These are phyloP conservation scores for Leucophora obtusa DNA, from an alignment of 2,888 invertebrate species.

Conservation along the genomic window DNA sequence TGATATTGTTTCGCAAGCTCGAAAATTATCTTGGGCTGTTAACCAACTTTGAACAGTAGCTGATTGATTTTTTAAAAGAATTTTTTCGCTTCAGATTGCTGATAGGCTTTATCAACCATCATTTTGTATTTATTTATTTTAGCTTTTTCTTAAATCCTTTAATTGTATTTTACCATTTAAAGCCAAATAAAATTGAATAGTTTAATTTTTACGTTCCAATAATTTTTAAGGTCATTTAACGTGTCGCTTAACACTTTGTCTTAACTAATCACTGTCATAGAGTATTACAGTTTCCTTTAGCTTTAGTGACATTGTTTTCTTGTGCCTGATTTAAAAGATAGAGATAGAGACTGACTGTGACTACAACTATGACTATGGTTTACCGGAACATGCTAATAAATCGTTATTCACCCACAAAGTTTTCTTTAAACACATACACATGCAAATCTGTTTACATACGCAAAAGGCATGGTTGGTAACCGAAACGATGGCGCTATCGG, in stretches of 20 bases:
- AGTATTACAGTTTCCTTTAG: conserved; percentile 23
- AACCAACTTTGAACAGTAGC: too few relatives aligned
- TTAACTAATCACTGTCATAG: conserved; percentile 57
- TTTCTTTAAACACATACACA: conserved; percentile 17
- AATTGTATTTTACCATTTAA: background rate
- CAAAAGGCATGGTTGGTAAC: too few relatives aligned
- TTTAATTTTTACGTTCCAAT: conserved; percentile 23
- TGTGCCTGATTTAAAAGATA: conserved; percentile 2
- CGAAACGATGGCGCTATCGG: too few relatives aligned
- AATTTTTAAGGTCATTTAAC: conserved; percentile 52
- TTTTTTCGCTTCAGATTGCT: too few relatives aligned
- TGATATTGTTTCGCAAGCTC: too few relatives aligned
- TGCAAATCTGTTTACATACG: background rate
- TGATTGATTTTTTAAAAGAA: too few relatives aligned
- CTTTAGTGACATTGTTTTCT: conserved; percentile 40
- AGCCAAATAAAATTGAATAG: background rate
- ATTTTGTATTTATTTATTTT: too few relatives aligned
- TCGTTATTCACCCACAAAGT: conserved; percentile 30
- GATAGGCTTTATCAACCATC: too few relatives aligned
- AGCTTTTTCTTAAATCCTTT: too few relatives aligned
- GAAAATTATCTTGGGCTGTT: too few relatives aligned
- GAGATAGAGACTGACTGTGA: background rate
- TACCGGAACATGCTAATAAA: conserved; percentile 51
- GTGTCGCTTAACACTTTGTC: conserved; percentile 55
- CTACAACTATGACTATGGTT: conserved; percentile 7